Evolutionary conservation across 2,797 vertebrate species (phyloP).

Genomic region (Aulostomus chinensis): DNA sequence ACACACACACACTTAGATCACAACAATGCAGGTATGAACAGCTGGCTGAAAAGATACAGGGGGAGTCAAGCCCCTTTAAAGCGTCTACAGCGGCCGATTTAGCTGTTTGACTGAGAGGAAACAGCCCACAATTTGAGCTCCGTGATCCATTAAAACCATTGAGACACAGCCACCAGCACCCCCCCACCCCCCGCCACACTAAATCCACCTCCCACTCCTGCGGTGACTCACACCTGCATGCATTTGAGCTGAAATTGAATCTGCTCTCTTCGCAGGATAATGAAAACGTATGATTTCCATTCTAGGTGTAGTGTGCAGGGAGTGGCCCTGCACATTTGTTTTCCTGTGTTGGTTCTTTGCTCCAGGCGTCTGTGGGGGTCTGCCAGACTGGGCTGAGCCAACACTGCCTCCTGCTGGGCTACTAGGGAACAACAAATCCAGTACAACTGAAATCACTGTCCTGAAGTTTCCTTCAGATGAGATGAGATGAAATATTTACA

Average conservation of each 20-base stretch:
- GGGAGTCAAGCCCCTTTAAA: not conserved
- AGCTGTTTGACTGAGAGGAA: constrained; percentile 1
- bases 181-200: not conserved
- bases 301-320: constrained; percentile 41
- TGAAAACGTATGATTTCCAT: constrained; percentile 17
- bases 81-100: not conserved
- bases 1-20: too few species aligned
- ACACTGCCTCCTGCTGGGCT: constrained; percentile 69
- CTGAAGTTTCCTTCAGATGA: too few species aligned
- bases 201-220: not conserved
- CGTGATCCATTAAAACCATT: constrained; percentile 19
- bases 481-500: too few species aligned
- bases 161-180: not conserved
- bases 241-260: not conserved
- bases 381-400: constrained; percentile 10
- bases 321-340: constrained; percentile 34
- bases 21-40: too few species aligned
- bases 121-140: constrained; percentile 4
- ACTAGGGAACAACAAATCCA: not conserved
- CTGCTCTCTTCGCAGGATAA: constrained; percentile 16
- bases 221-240: not conserved
- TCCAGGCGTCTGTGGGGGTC: constrained; percentile 14
- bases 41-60: constrained; percentile 7
- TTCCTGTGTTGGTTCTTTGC: constrained; percentile 7
- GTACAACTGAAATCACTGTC: not conserved